Evolutionary conservation across 2,113 vertebrate species (phyloP).

Genomic region (Bos indicus): DNA sequence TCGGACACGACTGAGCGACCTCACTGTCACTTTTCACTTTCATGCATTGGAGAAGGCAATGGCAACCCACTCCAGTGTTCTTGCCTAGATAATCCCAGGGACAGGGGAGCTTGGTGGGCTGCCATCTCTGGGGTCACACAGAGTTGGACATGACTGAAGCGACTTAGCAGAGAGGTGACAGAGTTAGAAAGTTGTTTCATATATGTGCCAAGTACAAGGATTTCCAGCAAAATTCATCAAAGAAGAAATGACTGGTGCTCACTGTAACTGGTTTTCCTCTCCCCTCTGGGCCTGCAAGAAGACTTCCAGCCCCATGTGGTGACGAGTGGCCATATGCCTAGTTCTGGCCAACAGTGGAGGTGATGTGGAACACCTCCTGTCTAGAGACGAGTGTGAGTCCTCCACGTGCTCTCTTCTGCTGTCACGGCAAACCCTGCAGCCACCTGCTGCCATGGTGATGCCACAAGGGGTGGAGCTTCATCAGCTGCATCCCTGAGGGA

Average conservation of each 20-base stretch:
- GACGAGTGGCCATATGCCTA: not conserved
- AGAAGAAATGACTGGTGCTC: not conserved
- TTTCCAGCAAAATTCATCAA: not conserved
- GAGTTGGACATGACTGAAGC: no score
- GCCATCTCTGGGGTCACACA: no score
- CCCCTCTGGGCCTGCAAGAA: rapidly evolving
- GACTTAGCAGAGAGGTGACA: not conserved
- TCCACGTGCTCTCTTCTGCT: not conserved
- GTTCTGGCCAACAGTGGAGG: not conserved
- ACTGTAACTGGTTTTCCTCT: not conserved
- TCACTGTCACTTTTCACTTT: no score
- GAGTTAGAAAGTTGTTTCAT: not conserved
- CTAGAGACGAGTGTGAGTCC: not conserved
- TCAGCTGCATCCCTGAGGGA: not conserved
- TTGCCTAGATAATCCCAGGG: no score
- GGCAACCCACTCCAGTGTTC: no score
- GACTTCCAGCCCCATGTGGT: not conserved
- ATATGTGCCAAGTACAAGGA: not conserved
- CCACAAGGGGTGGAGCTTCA: not conserved
- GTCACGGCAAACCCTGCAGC: not conserved
- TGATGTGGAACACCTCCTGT: rapidly evolving
- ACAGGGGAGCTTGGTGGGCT: no score
- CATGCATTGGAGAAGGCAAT: no score
- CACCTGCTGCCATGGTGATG: not conserved
- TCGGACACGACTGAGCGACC: no score